phyloP scores from a whole-genome alignment of 2,113 vertebrate species.

The Dolichotis patagonum region DNA sequence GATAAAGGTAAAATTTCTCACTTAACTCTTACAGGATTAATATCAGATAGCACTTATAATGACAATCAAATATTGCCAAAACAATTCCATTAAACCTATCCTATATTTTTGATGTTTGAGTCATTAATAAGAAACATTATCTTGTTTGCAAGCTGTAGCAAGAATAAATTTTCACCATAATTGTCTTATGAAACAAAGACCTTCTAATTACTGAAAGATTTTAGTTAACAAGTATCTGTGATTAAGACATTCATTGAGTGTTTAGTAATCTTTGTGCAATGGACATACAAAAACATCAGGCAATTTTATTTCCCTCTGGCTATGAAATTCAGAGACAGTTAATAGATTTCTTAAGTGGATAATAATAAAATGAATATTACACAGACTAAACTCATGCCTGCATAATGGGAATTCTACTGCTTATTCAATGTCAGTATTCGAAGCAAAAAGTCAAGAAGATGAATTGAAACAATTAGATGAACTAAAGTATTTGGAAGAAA shows the following conservation, averaged over 20 bases:
- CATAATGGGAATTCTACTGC: conserved; percentile 56
- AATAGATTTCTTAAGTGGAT: conserved; percentile 56
- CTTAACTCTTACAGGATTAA: conserved; percentile 80
- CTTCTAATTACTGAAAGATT: conserved; percentile 71
- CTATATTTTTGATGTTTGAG: conserved; percentile 76
- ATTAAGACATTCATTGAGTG: conserved; percentile 73
- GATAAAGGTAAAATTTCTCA: conserved; percentile 72
- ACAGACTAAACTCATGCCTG: background rate
- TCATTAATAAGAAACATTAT: conserved; percentile 75
- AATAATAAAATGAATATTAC: conserved; percentile 59
- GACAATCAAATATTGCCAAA: conserved; percentile 78
- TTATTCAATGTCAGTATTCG: conserved; percentile 73
- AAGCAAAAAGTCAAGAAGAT: conserved; percentile 75
- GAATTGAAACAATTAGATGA: conserved; percentile 77
- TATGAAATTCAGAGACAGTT: conserved; percentile 58
- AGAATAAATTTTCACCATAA: conserved; percentile 76
- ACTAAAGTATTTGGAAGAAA: conserved; percentile 75
- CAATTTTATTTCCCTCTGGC: conserved; percentile 43
- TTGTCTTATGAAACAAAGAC: conserved; percentile 71
- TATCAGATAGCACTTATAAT: conserved; percentile 73
- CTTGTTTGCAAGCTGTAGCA: conserved; percentile 46
- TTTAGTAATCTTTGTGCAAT: conserved; percentile 32
- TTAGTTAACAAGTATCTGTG: conserved; percentile 67
- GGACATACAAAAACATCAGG: conserved; percentile 1
- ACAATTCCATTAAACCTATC: conserved; percentile 78